These are phyloP conservation scores for Cryptocephalus primarius DNA, from an alignment of 2,888 invertebrate species.

Conservation along the genomic window DNA sequence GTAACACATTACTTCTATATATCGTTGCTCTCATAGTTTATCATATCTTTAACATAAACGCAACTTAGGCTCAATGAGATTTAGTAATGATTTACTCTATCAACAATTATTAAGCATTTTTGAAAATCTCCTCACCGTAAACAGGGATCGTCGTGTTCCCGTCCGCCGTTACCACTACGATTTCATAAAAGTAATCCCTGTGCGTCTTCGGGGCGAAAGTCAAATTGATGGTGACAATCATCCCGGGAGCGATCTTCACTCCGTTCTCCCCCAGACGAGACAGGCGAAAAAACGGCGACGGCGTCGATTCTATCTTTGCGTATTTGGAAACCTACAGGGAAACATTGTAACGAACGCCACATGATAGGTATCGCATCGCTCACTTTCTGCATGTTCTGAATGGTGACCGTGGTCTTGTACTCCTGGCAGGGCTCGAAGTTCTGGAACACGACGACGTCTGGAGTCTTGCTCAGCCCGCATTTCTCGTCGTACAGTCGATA, in stretches of 20 bases:
- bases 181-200: constrained; percentile 44
- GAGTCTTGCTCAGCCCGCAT: constrained; percentile 29
- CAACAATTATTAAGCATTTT: too few species aligned
- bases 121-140: constrained; percentile 46
- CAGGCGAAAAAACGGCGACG: constrained; percentile 40
- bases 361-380: neutral
- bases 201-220: constrained; percentile 49
- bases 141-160: constrained; percentile 46
- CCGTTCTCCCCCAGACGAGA: constrained; percentile 11
- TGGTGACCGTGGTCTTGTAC: constrained; percentile 41
- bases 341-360: neutral
- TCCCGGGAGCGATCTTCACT: constrained; percentile 58
- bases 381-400: constrained; percentile 49
- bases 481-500: constrained; percentile 14
- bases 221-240: constrained; percentile 48
- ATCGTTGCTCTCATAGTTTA: too few species aligned
- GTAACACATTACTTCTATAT: too few species aligned
- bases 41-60: too few species aligned
- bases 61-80: too few species aligned
- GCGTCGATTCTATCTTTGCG: constrained; percentile 32
- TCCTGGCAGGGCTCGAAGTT: constrained; percentile 44
- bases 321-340: constrained; percentile 39
- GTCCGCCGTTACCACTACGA: constrained; percentile 43
- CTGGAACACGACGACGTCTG: constrained; percentile 49
- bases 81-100: too few species aligned